These are phyloP conservation scores for Tragopan temminckii DNA, from an alignment of 2,797 vertebrate genomes.

Conservation along the genomic window DNA sequence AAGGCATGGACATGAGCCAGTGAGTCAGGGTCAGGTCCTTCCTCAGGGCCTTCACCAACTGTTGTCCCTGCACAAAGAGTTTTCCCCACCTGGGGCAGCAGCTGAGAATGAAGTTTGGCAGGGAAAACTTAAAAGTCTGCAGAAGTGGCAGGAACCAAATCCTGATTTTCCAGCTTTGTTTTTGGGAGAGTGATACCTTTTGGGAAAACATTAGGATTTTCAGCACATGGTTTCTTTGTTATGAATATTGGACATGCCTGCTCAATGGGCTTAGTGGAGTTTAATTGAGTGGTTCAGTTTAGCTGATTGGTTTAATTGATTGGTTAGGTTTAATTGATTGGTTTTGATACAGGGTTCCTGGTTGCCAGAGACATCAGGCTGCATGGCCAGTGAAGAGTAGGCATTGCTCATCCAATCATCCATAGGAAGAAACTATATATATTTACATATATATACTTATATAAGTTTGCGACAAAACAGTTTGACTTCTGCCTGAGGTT, in stretches of 20 bases:
- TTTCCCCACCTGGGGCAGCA: neutral
- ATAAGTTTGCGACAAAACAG: neutral
- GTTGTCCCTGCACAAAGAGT: neutral
- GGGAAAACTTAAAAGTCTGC: neutral
- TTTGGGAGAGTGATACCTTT: neutral
- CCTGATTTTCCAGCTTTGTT: neutral
- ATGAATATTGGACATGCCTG: neutral
- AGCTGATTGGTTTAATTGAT: neutral
- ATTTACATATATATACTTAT: too few species aligned
- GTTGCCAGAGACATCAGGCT: neutral
- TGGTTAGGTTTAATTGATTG: neutral
- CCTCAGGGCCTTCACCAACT: neutral
- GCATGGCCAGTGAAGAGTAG: neutral
- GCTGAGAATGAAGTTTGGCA: neutral
- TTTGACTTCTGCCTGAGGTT: neutral
- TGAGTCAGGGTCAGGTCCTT: constrained; percentile 14
- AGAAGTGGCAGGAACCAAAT: neutral
- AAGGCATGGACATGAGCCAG: neutral
- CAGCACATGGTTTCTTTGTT: neutral
- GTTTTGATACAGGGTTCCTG: neutral
- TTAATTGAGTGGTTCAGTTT: neutral
- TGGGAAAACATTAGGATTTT: neutral
- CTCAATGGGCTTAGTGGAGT: neutral
- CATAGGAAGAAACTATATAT: too few species aligned
- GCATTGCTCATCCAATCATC: neutral